Evolutionary conservation across 2,113 vertebrate genomes (phyloP).

Genomic region (Pyrgilauda ruficollis): DNA sequence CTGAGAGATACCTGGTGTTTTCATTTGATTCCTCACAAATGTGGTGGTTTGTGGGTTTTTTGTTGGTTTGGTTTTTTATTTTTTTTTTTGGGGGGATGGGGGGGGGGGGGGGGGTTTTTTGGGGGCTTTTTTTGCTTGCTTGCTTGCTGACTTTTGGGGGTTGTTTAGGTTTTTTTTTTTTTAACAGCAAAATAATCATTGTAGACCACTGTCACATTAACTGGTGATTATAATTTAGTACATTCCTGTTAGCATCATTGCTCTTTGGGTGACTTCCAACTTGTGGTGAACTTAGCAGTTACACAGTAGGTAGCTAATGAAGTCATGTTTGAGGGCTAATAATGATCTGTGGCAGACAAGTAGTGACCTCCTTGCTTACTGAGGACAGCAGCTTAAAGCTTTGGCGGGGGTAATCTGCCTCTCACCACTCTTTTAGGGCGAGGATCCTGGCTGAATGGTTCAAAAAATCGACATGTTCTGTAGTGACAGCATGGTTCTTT

Average conservation of each 20-base stretch:
- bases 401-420: background rate
- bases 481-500: background rate
- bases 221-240: background rate
- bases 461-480: background rate
- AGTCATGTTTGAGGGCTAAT: background rate
- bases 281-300: background rate
- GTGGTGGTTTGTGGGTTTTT: background rate
- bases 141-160: background rate
- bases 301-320: background rate
- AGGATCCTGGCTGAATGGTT: background rate
- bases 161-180: background rate
- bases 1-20: background rate
- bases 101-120: fast-evolving
- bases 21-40: background rate
- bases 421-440: background rate
- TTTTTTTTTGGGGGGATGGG: too few species aligned
- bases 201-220: background rate
- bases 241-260: background rate
- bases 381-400: background rate
- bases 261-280: background rate
- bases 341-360: background rate
- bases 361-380: background rate
- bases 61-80: background rate
- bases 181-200: background rate
- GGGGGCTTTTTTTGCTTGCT: background rate